Evolutionary conservation across 2,113 vertebrate species (phyloP), one percentile per base, ranked within the genome.

Genomic region (Anhinga anhinga): DNA sequence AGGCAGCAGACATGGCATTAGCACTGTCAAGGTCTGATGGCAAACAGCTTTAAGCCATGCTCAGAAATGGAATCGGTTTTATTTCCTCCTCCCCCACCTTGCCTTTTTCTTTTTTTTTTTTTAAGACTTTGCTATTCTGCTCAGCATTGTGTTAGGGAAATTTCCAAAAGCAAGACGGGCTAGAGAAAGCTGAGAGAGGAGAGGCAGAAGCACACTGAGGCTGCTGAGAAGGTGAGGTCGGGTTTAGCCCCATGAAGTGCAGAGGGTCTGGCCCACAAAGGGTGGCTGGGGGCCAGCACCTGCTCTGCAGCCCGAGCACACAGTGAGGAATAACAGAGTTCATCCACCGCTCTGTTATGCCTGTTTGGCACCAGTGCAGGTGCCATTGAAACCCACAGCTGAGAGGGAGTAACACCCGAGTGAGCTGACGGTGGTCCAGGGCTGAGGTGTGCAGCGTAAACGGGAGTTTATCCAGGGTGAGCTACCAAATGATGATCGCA

Each of bases 251-350:
- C 1, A 6, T 15, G 21, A 79, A 42, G n/a, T 15, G 13, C 0
- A 0, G 40, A 44, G 36, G 34, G 12, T 65, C 18, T 76, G 53
- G 19, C 34, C 49, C 0, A 2, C 11, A 27, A 79, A 27, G 44
- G 29, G 36, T 0, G 1, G 32, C n/a, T 86, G 73, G 67, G 56
- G 21, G 52, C 49, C 52, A 76, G 79, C 65, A n/a, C 5, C 15
- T 0, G 1, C 40, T 56, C 36, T 49, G 38, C 27, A 30, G 10
- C 53, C 36, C 0, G 0, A 69, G 44, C 30, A 22, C 7, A 36
- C 0, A 0, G 12, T 13, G n/a, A 81, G 58, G 10, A 77, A 6
- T 16, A 23, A 29, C 1, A 2, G 30, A 65, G 36, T 2, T 36
- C 18, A 47, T 42, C 14, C 69, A 59, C 32, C 2, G 2, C 34